phyloP scores from a whole-genome alignment of 2,113 vertebrate species.

The Anolis sagrei region DNA sequence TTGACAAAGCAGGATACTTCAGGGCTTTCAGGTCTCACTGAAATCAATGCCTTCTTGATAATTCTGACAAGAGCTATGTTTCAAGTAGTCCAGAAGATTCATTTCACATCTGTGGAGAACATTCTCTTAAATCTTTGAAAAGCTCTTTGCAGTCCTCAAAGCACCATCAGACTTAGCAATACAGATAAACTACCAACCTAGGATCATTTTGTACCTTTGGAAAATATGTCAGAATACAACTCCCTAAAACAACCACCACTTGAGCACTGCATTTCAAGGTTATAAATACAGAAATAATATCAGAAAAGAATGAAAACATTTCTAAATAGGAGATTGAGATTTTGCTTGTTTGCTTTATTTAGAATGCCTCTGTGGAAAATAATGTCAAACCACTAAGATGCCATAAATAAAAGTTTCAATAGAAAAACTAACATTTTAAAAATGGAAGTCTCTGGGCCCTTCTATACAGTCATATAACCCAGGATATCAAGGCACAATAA shows the following conservation, averaged over 20 bases:
- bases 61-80: background rate
- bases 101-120: background rate
- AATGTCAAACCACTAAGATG: background rate
- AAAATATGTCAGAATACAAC: background rate
- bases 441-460: background rate
- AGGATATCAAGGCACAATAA: no score
- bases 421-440: background rate
- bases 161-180: no score
- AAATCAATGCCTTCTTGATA: background rate
- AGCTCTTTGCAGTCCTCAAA: background rate
- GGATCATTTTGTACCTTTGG: background rate
- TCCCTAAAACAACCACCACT: background rate
- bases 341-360: background rate
- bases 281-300: background rate
- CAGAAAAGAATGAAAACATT: background rate
- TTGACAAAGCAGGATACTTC: background rate
- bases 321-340: background rate
- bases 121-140: background rate
- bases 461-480: no score
- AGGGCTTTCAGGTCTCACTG: background rate
- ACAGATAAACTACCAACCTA: background rate
- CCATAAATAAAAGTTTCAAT: background rate
- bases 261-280: background rate
- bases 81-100: background rate
- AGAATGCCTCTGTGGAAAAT: background rate